Conservation (phyloP, 2,888 invertebrate genomes). For the Eupelmus urozonus region DNA sequence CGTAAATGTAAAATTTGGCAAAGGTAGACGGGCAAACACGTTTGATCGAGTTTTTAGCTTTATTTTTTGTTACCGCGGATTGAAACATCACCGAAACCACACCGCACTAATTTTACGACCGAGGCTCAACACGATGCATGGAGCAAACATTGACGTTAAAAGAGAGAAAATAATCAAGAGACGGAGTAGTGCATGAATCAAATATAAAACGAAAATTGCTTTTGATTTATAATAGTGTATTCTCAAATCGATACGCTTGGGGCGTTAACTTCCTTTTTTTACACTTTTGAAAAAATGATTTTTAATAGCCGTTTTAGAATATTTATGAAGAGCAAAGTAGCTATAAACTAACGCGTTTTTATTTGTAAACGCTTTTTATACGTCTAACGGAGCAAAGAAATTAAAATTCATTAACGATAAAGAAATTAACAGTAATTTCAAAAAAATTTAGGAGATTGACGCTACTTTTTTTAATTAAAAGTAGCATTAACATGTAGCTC, state of each 20-base stretch:
- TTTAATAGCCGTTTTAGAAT: too few relatives aligned
- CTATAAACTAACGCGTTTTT: too few relatives aligned
- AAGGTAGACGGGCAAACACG: conserved; percentile 7
- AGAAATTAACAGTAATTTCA: too few relatives aligned
- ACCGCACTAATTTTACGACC: neutral
- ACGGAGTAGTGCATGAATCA: conserved; percentile 12
- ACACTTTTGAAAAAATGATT: too few relatives aligned
- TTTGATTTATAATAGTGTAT: neutral
- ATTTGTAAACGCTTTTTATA: too few relatives aligned
- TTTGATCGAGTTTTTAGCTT: conserved; percentile 15
- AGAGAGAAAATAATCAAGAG: conserved; percentile 20
- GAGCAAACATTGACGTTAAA: conserved; percentile 21
- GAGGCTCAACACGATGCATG: neutral
- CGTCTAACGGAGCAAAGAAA: too few relatives aligned
- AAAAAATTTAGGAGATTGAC: too few relatives aligned
- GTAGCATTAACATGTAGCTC: too few relatives aligned
- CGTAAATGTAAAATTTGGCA: conserved; percentile 7
- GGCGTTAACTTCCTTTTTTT: too few relatives aligned
- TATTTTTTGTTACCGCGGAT: neutral
- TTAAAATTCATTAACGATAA: too few relatives aligned
- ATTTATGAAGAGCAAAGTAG: too few relatives aligned
- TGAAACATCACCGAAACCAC: conserved; percentile 5
- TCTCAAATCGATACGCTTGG: neutral
- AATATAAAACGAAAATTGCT: conserved; percentile 20
- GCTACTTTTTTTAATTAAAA: too few relatives aligned